Evolutionary conservation across 2,888 invertebrate genomes (phyloP).

Genomic region (Melangyna quadrimaculata): DNA sequence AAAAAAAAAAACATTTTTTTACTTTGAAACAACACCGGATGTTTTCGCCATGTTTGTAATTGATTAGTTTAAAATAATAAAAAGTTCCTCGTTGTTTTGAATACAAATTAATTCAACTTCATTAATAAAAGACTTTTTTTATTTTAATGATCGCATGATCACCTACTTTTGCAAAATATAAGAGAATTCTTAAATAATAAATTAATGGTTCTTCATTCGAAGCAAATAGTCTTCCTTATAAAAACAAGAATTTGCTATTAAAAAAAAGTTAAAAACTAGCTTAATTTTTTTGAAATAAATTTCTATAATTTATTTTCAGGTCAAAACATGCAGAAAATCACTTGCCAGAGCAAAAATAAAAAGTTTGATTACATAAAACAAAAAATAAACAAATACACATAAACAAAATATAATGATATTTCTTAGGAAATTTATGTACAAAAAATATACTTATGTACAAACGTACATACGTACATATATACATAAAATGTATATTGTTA

Average conservation of each 20-base stretch:
- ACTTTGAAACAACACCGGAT: background rate
- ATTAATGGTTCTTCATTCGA: background rate
- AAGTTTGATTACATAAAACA: slow-evolving; percentile 62
- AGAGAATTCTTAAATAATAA: background rate
- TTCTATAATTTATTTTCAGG: slow-evolving; percentile 18
- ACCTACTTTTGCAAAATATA: no score
- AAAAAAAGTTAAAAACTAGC: background rate
- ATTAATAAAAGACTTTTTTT: background rate
- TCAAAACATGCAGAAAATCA: slow-evolving; percentile 27
- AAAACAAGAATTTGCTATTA: background rate
- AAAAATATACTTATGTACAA: background rate
- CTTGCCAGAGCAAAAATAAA: background rate
- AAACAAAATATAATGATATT: slow-evolving; percentile 40
- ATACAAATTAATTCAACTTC: background rate
- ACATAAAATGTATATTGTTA: slow-evolving; percentile 10
- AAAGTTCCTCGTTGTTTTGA: background rate
- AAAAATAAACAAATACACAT: slow-evolving; percentile 49
- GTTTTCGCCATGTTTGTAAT: background rate
- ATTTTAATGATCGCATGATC: no score
- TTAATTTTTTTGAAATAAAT: background rate
- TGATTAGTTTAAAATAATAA: background rate
- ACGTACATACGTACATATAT: no score
- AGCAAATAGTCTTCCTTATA: background rate
- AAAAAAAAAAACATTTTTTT: slow-evolving; percentile 2
- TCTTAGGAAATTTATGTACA: slow-evolving; percentile 21